Base-by-base conservation (phyloP, 2,888 invertebrate genomes). In the Spatulosminthurus flaviceps region DNA sequence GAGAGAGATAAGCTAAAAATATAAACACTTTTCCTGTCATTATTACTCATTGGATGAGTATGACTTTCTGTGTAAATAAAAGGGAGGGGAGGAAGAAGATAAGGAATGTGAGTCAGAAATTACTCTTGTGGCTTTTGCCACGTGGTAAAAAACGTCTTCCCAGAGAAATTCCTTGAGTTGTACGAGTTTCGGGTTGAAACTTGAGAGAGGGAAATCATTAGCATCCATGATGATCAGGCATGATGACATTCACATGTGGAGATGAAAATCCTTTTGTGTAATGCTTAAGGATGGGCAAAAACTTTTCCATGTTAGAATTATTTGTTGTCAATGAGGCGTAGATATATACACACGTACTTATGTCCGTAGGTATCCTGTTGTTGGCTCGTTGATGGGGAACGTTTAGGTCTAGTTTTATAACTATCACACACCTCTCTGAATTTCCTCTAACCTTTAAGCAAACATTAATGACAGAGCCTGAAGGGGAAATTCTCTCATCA, bases 381-480 rank as follows among this genome's bases (percentile, higher is more conserved):
- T 11, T 51, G n/a, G n/a, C n/a, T 7, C 34, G 34, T 9, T 51
- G 7, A 4, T 51, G 51, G n/a, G 9, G 51, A 19, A n/a, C n/a
- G 51, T 51, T 51, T 51, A 51, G 51, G 5, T 51, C 51, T 19
- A 51, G 1, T 13, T 41, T 41, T 41, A 41, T 13, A 41, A 51
- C 5, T 51, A 34, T 7, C 34, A 34, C 34, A 51, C 51, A 51
- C 51, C 16, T n/a, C 51, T 51, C 51, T 51, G 1, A 51, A n/a
- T 51, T 51, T 51, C 51, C 51, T 51, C 51, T 29, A 29, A 34
- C 70, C 70, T 70, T 41, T 70, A n/a, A 64, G 29, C 34, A 26
- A 29, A 29, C 69, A 70, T 70, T 70, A 70, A 70, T 70, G 70
- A 70, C 34, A 69, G n/a, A 29, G 69, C 69, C 69, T 69, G 21